Percentiles rank a stretch among this genome's conserved stretches.
phyloP scores from a whole-genome alignment of 2,797 vertebrate species.

The Argya squamiceps region DNA sequence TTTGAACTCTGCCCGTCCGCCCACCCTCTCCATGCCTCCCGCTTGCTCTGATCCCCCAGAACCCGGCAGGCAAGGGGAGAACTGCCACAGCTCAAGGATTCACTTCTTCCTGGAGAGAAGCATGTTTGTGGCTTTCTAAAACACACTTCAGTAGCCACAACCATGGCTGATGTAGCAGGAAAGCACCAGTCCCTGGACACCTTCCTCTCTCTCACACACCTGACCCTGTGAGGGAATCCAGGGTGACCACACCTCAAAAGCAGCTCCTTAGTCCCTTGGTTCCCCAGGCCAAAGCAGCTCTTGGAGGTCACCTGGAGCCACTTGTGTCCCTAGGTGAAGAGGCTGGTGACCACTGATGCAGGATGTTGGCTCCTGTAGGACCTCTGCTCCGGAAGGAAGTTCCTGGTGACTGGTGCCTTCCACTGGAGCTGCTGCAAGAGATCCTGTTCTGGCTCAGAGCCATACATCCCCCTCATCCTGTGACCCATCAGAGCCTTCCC shows the following conservation, averaged over 20 bases:
- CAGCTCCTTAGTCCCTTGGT: background rate
- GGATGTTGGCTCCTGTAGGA: background rate
- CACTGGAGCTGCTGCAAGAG: background rate
- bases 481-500: background rate
- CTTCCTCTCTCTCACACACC: background rate
- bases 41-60: background rate
- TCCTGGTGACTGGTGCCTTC: background rate
- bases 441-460: background rate
- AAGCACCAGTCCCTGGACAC: background rate
- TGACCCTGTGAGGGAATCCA: background rate
- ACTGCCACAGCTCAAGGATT: background rate
- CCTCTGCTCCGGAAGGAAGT: background rate
- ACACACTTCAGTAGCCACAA: background rate
- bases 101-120: background rate
- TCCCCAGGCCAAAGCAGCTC: background rate
- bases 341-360: background rate
- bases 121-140: background rate
- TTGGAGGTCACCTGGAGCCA: background rate
- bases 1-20: background rate
- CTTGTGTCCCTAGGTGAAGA: background rate
- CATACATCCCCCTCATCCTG: accelerated
- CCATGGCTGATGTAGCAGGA: background rate
- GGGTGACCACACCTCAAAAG: background rate
- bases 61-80: background rate
- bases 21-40: background rate